Conservation (phyloP, 2,797 vertebrate species). For the Peromyscus melanophrys region DNA sequence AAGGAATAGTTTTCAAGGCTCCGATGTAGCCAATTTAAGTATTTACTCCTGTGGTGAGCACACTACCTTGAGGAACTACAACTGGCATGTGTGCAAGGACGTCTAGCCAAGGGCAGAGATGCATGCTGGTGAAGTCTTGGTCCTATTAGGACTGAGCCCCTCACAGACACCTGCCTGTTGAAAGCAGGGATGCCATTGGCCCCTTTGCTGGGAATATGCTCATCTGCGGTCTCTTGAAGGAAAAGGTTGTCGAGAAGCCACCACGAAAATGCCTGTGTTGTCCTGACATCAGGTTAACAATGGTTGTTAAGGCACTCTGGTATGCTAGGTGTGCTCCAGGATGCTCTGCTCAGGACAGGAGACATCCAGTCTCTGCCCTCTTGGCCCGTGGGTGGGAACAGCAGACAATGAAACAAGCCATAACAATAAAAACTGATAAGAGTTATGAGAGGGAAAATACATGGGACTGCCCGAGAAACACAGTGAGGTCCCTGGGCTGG, state of each 20-base stretch:
- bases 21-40: background rate
- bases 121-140: background rate
- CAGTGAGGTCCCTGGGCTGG: background rate
- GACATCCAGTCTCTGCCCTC: background rate
- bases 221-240: background rate
- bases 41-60: background rate
- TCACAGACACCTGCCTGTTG: background rate
- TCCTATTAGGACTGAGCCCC: background rate
- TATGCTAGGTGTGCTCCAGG: background rate
- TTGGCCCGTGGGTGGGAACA: slow-evolving; percentile 16
- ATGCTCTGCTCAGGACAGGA: background rate
- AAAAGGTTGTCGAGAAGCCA: background rate
- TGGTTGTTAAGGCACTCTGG: background rate
- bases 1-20: background rate
- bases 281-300: background rate
- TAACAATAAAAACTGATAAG: slow-evolving; percentile 57
- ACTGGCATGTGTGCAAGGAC: background rate
- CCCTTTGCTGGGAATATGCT: background rate
- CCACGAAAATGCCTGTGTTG: background rate
- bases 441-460: background rate
- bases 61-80: background rate
- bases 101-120: background rate
- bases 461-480: background rate
- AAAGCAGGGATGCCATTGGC: background rate
- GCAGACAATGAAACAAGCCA: slow-evolving; percentile 48